Base-by-base conservation (phyloP, 2,113 vertebrate genomes). In the Ictalurus punctatus region DNA sequence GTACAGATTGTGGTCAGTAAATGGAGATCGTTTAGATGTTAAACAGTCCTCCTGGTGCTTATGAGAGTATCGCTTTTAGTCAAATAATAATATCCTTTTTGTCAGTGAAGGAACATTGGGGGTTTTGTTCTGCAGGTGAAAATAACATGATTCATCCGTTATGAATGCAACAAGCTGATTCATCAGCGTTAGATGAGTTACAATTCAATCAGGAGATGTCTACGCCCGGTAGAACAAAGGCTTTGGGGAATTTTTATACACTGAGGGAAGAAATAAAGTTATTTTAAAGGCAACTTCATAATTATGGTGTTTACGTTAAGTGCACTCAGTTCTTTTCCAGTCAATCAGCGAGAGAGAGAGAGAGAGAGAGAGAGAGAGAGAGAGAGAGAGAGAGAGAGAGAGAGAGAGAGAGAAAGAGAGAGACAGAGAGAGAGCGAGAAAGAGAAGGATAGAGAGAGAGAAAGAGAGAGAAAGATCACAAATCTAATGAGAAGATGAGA, bases 191-290 rank as follows among this genome's bases (percentile, higher is more conserved):
- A 44, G 61, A 8, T 27, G 52, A 56, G 44, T 82, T 58, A 87
- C 3, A 12, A 37, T 54, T 58, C 78, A 82, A 17, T 48, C 14
- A 40, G 52, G 61, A 87, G 52, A 52, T 37, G n/a, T 86, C 76
- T 69, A 48, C 27, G 7, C 4, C 17, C 7, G 44, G 27, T 52
- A 65, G 3, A 67, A 14, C 19, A 67, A 87, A 25, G 12, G 14
- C 59, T 16, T 23, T 13, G 63, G 48, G 54, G 76, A 81, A 54
- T 81, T 80, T 34, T 87, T 52, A 56, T 88, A 63, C 63, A 80
- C 1, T 63, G 86, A 67, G 1, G 17, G n/a, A 48, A 37, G 30
- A 40, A 25, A 63, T 0, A 48, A 16, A 84, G 54, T 54, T 58
- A 21, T 40, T 86, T 74, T 37, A 67, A 79, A 21, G 59, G 30